A percentile compares a stretch with the other conserved stretches of the same genome.
Evolutionary conservation across 2,797 vertebrate species (phyloP).

Genomic region (Lacerta viridis): DNA sequence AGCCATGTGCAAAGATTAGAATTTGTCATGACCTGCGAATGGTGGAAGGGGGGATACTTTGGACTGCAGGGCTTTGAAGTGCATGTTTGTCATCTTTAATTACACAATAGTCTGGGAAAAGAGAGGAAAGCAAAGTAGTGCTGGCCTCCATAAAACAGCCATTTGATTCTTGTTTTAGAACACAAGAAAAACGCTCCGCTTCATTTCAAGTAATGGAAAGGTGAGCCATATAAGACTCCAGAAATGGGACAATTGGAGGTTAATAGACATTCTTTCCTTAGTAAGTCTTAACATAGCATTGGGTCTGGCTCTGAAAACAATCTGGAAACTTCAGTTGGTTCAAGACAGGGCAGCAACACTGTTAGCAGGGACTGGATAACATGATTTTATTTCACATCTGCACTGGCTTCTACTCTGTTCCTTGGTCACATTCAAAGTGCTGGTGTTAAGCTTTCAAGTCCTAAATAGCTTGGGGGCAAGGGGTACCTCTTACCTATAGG

Average conservation of each 20-base stretch:
- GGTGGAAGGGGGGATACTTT: not conserved
- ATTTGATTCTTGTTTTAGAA: slow-evolving; percentile 41
- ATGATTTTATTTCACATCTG: too few relatives aligned
- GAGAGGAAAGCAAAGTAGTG: slow-evolving; percentile 12
- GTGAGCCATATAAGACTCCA: slow-evolving; percentile 32
- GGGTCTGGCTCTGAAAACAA: not conserved
- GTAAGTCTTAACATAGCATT: slow-evolving; percentile 46
- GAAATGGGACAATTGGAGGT: slow-evolving; percentile 26
- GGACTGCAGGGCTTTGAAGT: slow-evolving; percentile 29
- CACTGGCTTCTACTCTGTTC: too few relatives aligned
- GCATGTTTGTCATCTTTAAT: slow-evolving; percentile 29
- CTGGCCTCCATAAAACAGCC: slow-evolving; percentile 28
- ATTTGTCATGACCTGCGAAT: slow-evolving; percentile 42
- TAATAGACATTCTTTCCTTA: slow-evolving; percentile 61
- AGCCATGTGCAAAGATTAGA: slow-evolving; percentile 51
- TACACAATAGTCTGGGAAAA: slow-evolving; percentile 36
- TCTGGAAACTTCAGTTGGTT: too few relatives aligned
- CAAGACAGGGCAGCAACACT: too few relatives aligned
- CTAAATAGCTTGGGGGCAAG: too few relatives aligned
- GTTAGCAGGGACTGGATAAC: too few relatives aligned
- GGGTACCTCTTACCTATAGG: too few relatives aligned
- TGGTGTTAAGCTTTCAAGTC: too few relatives aligned
- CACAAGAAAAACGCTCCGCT: not conserved
- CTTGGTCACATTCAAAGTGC: too few relatives aligned
- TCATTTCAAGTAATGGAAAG: slow-evolving; percentile 36